These are phyloP conservation scores for Blastobasis lacticolella DNA, from an alignment of 2,888 invertebrate genomes.

Conservation along the genomic window DNA sequence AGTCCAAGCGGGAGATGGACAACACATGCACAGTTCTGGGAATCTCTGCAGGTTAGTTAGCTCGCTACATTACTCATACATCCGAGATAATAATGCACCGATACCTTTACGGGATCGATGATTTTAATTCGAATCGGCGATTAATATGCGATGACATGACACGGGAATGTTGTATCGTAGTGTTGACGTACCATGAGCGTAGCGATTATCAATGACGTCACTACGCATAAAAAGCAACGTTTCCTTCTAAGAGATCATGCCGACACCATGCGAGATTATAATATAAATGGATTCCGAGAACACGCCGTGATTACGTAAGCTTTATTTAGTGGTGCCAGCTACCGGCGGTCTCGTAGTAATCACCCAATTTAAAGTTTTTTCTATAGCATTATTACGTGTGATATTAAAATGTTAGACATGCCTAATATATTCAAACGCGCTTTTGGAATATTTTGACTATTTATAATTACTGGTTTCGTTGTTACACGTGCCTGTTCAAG, in stretches of 20 bases:
- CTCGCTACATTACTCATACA: no score
- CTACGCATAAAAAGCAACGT: conserved; percentile 41
- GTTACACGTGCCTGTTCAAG: no score
- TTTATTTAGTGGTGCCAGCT: conserved; percentile 25
- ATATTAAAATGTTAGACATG: not conserved
- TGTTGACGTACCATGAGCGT: conserved; percentile 23
- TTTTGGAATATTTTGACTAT: no score
- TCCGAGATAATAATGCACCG: no score
- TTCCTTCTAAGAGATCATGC: conserved; percentile 39
- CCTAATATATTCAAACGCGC: no score
- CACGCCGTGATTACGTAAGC: conserved; percentile 53
- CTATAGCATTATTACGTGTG: not conserved
- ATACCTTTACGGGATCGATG: no score
- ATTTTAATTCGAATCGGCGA: no score
- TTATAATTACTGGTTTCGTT: no score
- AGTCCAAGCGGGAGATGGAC: conserved; percentile 89
- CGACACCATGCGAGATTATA: conserved; percentile 42
- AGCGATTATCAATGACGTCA: conserved; percentile 53
- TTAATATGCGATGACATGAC: conserved; percentile 17
- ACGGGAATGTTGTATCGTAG: conserved; percentile 30
- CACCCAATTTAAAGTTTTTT: not conserved
- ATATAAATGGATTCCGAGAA: conserved; percentile 56
- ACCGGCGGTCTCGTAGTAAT: conserved; percentile 24
- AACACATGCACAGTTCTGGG: conserved; percentile 88
- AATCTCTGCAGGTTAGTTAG: conserved; percentile 88